Percentiles rank a stretch among this genome's conserved stretches.
These are phyloP conservation scores for Drosophila picticornis DNA, from an alignment of 2,888 invertebrate genomes.

Conservation along the genomic window DNA sequence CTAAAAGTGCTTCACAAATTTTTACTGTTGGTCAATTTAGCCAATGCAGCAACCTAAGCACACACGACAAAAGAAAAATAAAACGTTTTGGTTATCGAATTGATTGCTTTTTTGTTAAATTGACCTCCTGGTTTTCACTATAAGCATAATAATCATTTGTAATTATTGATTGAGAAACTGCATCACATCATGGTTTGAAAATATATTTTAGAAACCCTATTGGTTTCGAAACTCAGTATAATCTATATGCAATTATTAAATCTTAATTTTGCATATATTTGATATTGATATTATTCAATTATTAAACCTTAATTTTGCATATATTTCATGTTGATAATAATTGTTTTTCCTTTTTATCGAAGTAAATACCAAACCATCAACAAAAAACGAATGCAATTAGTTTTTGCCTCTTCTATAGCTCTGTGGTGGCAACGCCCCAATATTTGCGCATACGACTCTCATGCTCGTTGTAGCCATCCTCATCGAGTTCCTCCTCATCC, in stretches of 20 bases:
- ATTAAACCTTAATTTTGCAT: not conserved
- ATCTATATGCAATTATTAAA: not conserved
- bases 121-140: not conserved
- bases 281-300: not conserved
- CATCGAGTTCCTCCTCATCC: slow-evolving; percentile 84
- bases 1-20: not conserved
- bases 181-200: not conserved
- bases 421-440: slow-evolving; percentile 96
- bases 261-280: not conserved
- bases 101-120: not conserved
- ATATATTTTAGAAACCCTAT: not conserved
- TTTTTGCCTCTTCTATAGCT: slow-evolving; percentile 86
- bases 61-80: not conserved
- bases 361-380: slow-evolving; percentile 5
- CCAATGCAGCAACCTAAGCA: not conserved
- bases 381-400: not conserved
- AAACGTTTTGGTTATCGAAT: not conserved
- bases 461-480: slow-evolving; percentile 91
- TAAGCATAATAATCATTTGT: not conserved
- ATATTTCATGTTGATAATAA: not conserved
- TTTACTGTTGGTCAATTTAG: not conserved
- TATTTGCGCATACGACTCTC: slow-evolving; percentile 95
- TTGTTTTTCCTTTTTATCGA: not conserved
- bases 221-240: not conserved
- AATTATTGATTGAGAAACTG: not conserved